These are phyloP conservation scores for Agrotis ipsilon DNA, from an alignment of 2,888 invertebrate genomes.

Conservation along the genomic window DNA sequence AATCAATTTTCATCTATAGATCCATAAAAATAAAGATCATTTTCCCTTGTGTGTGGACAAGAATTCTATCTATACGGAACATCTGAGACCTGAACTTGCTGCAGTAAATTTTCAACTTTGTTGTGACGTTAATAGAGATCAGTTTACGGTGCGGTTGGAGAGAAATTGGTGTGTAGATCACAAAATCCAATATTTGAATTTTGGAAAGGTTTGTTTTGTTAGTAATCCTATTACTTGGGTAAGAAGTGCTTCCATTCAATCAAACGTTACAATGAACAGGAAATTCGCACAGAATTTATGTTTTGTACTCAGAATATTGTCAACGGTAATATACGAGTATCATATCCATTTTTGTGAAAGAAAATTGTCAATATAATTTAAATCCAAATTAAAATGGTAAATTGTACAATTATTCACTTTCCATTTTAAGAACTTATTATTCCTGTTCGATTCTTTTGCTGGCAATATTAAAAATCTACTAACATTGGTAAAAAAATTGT, in stretches of 20 bases:
- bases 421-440: neutral
- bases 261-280: slow-evolving; percentile 39
- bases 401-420: neutral
- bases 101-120: slow-evolving; percentile 36
- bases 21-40: neutral
- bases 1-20: slow-evolving; percentile 33
- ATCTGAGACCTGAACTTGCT: slow-evolving; percentile 31
- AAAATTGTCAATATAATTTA: neutral
- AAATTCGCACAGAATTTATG: slow-evolving; percentile 26
- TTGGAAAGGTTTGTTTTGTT: slow-evolving; percentile 64
- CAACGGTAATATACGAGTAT: neutral
- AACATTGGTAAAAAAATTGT: neutral
- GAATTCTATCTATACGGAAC: slow-evolving; percentile 37
- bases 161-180: slow-evolving; percentile 45
- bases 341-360: neutral
- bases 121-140: neutral
- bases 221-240: slow-evolving; percentile 65
- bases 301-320: slow-evolving; percentile 10
- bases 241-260: slow-evolving; percentile 49
- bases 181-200: slow-evolving; percentile 70
- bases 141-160: slow-evolving; percentile 14
- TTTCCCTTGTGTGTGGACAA: slow-evolving; percentile 24
- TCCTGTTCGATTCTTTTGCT: neutral
- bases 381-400: neutral
- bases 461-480: neutral